Base-by-base conservation (phyloP, 2,888 invertebrate genomes). In the Drosophila suboccidentalis region DNA sequence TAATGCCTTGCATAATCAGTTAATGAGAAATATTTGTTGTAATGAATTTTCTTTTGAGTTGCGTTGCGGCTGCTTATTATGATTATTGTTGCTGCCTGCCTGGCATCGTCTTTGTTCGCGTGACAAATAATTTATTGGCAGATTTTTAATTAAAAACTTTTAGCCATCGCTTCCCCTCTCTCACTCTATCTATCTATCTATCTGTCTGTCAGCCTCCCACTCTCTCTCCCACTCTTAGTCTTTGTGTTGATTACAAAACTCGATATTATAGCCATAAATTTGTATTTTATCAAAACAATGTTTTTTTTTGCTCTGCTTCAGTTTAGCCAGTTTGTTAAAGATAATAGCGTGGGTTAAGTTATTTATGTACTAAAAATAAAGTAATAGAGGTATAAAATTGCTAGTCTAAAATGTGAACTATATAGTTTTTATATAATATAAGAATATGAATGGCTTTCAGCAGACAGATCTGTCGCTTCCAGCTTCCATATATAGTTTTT, bases 1-100 rank as follows among this genome's bases (percentile, higher is more conserved):
- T 82, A 82, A 82, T 82, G 82, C 75, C 80, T 82, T 67, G 86
- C 88, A 87, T 87, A 87, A 87, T 87, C 86, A 87, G 86, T 87
- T 87, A 87, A 87, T 87, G 88, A 87, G 88, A 86, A 83, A 87
- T 83, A 81, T 83, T 86, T 85, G 86, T 87, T 78, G 88, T 87
- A 82, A 78, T 82, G 80, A 82, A 82, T 82, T 85, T 85, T 82
- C 87, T 84, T 81, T 83, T 78, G 83, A 74, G 77, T 63, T 77
- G 77, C 36, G 78, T 63, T 77, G 77, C 36, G 78, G 76, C 50
- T 73, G 65, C 69, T 75, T 71, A 76, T 76, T 55, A 76, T 67
- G 61, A 71, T 64, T 71, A 71, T 67, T 75, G 54, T 60, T 61
- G 64, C 68, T 61, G 64, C 63, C 36, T 65, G 58, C 63, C 36